Evolutionary conservation across 1,140 invertebrate genomes (phyloP), one percentile per base, ranked within the genome.

Genomic region (Cherax quadricarinatus): DNA sequence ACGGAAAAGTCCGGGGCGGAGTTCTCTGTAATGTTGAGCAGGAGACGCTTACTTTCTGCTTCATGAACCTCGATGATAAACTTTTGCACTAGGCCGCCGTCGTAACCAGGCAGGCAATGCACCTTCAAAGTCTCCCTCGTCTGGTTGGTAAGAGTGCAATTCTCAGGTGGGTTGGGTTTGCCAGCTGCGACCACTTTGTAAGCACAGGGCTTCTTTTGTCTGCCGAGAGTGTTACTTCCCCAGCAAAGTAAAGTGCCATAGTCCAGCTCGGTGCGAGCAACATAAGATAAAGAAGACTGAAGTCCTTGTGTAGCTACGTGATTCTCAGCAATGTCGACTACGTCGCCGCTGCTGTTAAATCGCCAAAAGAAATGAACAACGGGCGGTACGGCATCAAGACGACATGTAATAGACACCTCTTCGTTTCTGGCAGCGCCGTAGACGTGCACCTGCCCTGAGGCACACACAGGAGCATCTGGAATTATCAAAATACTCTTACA

Each of bases 111-210:
- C 51, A 96, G 96, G 94, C 98, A 98, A 78, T 97, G 96, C 4
- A 98, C 97, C 94, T 97, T 96, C 84, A 98, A 94, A 0, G 97
- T 97, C 75, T 97, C 97, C 94, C 97, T 97, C 7, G 98, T 98
- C 62, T 97, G 97, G 95, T 98, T 98, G 7, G 96, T 96, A 6
- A 98, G 96, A 21, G 97, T 97, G 95, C 98, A 98, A 95, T 98
- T 98, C 93, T 97, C 96, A 66, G 98, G 95, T 53, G 97, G 96
- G 94, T 98, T 98, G 16, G 98, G 98, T 51, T 97, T 97, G 94
- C 98, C 98, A 97, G 96, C 93, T 21, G 95, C 94, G 12, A 95
- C 94, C 14, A 95, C 93, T 18, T 94, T 88, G 90, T 94, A 95
- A 48, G 94, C 85, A 79, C 95, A 95, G 6, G 95, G 95, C 24